Evolutionary conservation across 1,140 invertebrate genomes (phyloP).

Genomic region (Wasmannia auropunctata): DNA sequence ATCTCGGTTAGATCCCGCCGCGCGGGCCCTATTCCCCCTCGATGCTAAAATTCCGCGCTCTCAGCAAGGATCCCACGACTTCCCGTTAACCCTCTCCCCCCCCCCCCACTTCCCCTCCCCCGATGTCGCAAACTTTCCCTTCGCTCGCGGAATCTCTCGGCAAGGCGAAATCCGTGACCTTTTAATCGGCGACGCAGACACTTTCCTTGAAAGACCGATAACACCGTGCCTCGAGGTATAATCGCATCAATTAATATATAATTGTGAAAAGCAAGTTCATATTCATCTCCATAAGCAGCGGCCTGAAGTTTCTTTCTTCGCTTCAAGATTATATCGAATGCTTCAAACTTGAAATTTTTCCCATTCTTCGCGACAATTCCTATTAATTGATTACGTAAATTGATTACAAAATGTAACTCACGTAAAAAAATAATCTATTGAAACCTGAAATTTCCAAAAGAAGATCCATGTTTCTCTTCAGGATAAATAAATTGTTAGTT

Average conservation of each 20-base stretch:
- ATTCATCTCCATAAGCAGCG: background rate
- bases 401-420: too few species aligned
- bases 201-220: background rate
- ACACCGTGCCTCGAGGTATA: background rate
- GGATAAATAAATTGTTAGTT: background rate
- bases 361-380: background rate
- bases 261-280: background rate
- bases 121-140: conserved; percentile 2
- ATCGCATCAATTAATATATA: conserved; percentile 23
- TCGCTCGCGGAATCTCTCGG: background rate
- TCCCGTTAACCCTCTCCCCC: conserved; percentile 3
- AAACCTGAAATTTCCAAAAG: background rate
- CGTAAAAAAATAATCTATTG: background rate
- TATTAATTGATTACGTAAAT: background rate
- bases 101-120: too few species aligned
- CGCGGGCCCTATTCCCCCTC: background rate
- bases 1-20: background rate
- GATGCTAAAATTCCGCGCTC: conserved; percentile 16
- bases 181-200: background rate
- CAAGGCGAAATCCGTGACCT: background rate
- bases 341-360: background rate
- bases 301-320: background rate
- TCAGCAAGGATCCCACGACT: background rate
- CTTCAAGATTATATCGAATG: background rate
- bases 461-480: background rate